phyloP scores from a whole-genome alignment of 2,113 vertebrate species.

The Formicarius rufipectus region DNA sequence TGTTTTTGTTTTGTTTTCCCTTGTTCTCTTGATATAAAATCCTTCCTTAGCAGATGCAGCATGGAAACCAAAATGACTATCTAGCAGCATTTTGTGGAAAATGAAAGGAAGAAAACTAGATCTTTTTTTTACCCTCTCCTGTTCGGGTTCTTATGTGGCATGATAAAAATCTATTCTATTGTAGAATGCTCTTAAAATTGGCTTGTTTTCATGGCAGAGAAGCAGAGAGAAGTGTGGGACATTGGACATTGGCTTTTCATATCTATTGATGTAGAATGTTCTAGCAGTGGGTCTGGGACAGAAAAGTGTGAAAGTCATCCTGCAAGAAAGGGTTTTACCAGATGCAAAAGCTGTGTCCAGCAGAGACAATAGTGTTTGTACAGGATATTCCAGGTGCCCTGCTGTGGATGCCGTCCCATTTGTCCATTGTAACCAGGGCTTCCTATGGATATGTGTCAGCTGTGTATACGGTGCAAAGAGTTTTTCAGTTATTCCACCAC shows the following conservation, averaged over 20 bases:
- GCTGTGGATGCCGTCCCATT: not conserved
- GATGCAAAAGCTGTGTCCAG: not conserved
- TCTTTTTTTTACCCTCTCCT: not conserved
- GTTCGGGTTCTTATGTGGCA: not conserved
- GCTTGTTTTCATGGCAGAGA: not conserved
- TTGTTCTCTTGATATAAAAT: not conserved
- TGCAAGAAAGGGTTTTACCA: not conserved
- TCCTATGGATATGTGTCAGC: not conserved
- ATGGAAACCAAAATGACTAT: not conserved
- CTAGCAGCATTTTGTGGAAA: not conserved
- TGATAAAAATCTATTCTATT: not conserved
- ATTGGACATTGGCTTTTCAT: not conserved
- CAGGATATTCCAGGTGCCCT: not conserved
- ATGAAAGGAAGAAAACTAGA: not conserved
- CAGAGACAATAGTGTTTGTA: rapidly evolving
- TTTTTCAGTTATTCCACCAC: not conserved
- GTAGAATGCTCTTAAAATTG: not conserved
- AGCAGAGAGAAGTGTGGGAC: not conserved
- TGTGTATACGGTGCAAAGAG: not conserved
- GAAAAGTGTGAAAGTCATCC: not conserved
- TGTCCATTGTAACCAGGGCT: not conserved
- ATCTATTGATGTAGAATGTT: not conserved
- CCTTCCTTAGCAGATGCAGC: not conserved
- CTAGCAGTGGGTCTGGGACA: not conserved
- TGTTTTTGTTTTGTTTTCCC: too few relatives aligned